Percentiles rank a stretch among this genome's conserved stretches.
Evolutionary conservation across 2,797 vertebrate species (phyloP).

Genomic region (Enteromius afrohamiltoni): DNA sequence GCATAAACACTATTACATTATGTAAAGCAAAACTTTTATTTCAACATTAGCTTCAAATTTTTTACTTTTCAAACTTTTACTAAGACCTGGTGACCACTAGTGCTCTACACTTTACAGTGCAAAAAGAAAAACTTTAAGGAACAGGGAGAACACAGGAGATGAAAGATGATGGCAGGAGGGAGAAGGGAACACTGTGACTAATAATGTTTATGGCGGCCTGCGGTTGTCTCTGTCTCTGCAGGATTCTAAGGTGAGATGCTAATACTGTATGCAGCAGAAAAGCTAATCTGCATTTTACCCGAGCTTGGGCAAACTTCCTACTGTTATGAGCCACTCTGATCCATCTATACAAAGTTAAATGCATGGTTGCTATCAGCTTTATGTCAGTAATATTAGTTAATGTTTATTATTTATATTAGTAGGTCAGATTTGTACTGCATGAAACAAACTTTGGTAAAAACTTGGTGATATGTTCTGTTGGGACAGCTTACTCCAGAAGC

Average conservation of each 20-base stretch:
- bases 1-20: no score
- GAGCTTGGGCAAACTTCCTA: background rate
- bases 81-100: background rate
- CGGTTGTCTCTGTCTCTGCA: constrained; percentile 21
- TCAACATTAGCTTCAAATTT: background rate
- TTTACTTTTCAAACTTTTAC: no score
- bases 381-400: background rate
- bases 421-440: background rate
- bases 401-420: background rate
- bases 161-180: constrained; percentile 1
- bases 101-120: background rate
- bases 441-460: background rate
- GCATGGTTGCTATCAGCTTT: background rate
- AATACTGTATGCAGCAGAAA: constrained; percentile 9
- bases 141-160: background rate
- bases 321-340: background rate
- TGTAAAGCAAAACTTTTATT: no score
- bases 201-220: constrained; percentile 37
- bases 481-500: no score
- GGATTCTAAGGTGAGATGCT: constrained; percentile 41
- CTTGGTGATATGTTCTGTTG: background rate
- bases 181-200: constrained; percentile 53
- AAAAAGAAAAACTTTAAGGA: background rate
- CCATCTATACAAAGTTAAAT: background rate
- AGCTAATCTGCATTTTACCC: background rate